Conservation (phyloP, 1,140 invertebrate genomes). For the Drosophila neocordata region DNA sequence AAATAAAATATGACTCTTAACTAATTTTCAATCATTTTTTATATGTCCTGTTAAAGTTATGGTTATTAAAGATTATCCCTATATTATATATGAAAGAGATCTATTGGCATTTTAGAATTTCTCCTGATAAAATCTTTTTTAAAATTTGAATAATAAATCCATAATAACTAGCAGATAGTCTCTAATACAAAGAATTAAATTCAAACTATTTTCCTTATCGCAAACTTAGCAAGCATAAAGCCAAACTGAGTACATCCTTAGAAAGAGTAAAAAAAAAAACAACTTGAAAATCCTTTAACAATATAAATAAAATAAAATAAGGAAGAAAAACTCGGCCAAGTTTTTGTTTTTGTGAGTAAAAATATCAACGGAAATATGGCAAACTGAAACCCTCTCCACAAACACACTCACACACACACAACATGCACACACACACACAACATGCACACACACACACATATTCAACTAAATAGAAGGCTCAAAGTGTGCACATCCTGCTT, state of each 20-base stretch:
- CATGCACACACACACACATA: conserved; percentile 27
- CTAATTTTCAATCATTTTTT: no score
- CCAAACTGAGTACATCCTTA: neutral
- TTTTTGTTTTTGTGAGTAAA: conserved; percentile 59
- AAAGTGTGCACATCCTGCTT: conserved; percentile 69
- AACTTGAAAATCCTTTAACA: conserved; percentile 6
- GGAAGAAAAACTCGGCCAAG: conserved; percentile 48
- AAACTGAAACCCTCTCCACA: conserved; percentile 29
- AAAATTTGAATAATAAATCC: no score
- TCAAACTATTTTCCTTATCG: neutral
- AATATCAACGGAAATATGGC: conserved; percentile 72
- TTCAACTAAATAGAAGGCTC: conserved; percentile 38
- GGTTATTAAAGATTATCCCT: no score
- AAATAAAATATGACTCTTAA: no score
- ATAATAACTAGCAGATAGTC: no score
- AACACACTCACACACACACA: conserved; percentile 23
- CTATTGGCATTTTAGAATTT: no score
- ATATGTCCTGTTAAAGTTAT: no score
- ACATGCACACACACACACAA: conserved; percentile 24
- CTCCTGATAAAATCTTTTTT: no score
- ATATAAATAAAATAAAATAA: conserved; percentile 7
- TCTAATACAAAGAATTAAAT: no score
- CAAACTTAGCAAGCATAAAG: neutral
- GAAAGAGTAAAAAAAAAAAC: neutral
- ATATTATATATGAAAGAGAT: neutral